Evolutionary conservation across 2,797 vertebrate species (phyloP), one percentile per base, ranked within the genome.

Genomic region (Sorex maritimensis): DNA sequence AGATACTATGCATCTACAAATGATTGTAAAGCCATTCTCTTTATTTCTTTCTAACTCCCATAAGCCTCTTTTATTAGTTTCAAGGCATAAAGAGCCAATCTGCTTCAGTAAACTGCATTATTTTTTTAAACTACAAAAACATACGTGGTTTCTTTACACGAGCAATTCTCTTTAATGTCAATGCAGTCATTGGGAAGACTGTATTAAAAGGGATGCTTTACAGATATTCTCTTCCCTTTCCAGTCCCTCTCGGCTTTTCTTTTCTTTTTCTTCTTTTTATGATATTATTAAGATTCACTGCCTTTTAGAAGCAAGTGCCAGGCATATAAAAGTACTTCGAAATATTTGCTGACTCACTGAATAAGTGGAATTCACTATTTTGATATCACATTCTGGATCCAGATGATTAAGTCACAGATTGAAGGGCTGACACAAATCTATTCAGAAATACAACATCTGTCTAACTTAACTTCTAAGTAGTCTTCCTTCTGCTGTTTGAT

Each of bases 41-140:
- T 97, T 97, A 93, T 93, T 96, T 96, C 94, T 94, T 96, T 92
- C 75, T 38, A 13, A 49, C 90, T 97, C 96, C 88, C 95, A 97
- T 3, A 5, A 95, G 90, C 87, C 92, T 94, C 38, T 93, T 96
- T 96, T 85, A 72, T 92, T 94, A 93, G 52, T 92, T 97, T 96
- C 81, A 97, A 96, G 85, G 93, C 95, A 96, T 87, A 89, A 82
- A 96, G 84, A 4, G n/a, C 3, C 68, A 96, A 68, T 77, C 82
- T 95, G 81, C 77, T 95, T 93, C 91, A 78, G 55, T 94, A 95
- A 97, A 93, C 82, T 89, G 71, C 74, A 95, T 93, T 95, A 93
- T 46, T 96, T 94, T 95, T 95, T 91, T 92, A 95, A 97, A 93
- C 65, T 49, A 65, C 55, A 95, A 93, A 96, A 81, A 1, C 46